Conservation (phyloP, 30 jellyfish, hydroid and myxozoan genomes). For the Rhopilema esculentum region DNA sequence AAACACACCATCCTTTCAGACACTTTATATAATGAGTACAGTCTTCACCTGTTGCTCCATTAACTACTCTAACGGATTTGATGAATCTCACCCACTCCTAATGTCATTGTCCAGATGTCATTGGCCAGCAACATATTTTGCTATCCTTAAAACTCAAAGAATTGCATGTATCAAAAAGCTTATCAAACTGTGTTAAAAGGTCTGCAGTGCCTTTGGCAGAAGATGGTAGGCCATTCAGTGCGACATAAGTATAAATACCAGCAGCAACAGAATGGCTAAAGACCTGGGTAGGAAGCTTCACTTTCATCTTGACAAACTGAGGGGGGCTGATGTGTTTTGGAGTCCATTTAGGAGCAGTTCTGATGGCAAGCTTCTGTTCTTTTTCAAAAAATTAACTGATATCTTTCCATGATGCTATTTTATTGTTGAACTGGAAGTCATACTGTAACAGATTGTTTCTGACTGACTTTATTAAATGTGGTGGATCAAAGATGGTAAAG, state of each 20-base stretch:
- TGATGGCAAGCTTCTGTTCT: conserved; percentile 40
- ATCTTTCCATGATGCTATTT: conserved; percentile 39
- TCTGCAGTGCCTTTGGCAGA: conserved; percentile 48
- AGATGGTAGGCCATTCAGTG: conserved; percentile 51
- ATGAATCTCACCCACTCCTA: neutral
- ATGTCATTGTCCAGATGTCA: conserved; percentile 2
- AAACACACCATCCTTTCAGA: conserved; percentile 41
- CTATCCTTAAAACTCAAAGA: conserved; percentile 26
- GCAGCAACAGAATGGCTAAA: conserved; percentile 65
- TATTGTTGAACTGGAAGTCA: conserved; percentile 5
- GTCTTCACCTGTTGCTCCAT: neutral
- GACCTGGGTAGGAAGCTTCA: conserved; percentile 48
- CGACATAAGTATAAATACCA: conserved; percentile 42
- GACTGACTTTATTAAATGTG: conserved; percentile 35
- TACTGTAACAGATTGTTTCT: conserved; percentile 46
- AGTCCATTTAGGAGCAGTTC: conserved; percentile 62
- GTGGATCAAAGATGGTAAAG: conserved; percentile 50
- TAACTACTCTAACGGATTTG: conserved; percentile 18
- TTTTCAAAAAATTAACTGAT: conserved; percentile 24
- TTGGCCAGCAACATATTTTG: conserved; percentile 31
- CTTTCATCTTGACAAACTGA: conserved; percentile 44
- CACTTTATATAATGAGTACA: conserved; percentile 8
- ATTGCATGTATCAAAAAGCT: conserved; percentile 29
- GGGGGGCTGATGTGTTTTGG: conserved; percentile 37
- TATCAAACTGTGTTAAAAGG: conserved; percentile 6